These are phyloP conservation scores for Sebastiscus tertius DNA, from an alignment of 2,797 vertebrate species.

Conservation along the genomic window DNA sequence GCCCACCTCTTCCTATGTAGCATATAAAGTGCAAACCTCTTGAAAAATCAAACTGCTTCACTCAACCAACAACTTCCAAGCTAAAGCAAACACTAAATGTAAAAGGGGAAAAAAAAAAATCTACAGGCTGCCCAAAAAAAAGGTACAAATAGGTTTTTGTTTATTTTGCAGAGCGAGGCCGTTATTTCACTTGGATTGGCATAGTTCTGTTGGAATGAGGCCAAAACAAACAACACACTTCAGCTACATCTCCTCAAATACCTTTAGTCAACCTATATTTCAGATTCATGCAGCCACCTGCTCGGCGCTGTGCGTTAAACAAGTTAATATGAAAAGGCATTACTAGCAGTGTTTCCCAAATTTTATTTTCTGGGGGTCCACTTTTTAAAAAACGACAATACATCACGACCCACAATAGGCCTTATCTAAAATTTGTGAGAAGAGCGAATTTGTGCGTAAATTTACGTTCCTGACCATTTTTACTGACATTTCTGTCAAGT, in stretches of 20 bases:
- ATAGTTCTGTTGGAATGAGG: slow-evolving; percentile 23
- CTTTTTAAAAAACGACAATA: too few species aligned
- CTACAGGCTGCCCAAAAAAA: background rate
- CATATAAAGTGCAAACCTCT: slow-evolving; percentile 28
- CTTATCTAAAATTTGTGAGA: too few species aligned
- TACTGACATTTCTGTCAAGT: too few species aligned
- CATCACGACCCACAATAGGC: too few species aligned
- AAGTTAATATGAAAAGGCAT: slow-evolving; percentile 2
- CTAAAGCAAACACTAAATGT: slow-evolving; percentile 56
- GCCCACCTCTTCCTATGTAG: background rate
- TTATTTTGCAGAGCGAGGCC: slow-evolving; percentile 35
- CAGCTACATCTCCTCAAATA: slow-evolving; percentile 25
- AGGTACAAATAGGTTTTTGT: slow-evolving; percentile 7
- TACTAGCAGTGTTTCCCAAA: background rate
- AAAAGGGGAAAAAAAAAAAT: background rate
- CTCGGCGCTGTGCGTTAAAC: background rate
- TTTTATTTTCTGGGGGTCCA: too few species aligned
- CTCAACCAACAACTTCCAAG: slow-evolving; percentile 46
- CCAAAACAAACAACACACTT: slow-evolving; percentile 52
- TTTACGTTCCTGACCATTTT: too few species aligned
- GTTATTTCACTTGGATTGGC: slow-evolving; percentile 52
- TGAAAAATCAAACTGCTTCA: slow-evolving; percentile 42
- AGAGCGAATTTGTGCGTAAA: too few species aligned
- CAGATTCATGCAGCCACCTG: slow-evolving; percentile 39
- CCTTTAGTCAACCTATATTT: slow-evolving; percentile 27